phyloP scores from a whole-genome alignment of 64 coral and sea anemone genomes.

The Anthopleura sola region DNA sequence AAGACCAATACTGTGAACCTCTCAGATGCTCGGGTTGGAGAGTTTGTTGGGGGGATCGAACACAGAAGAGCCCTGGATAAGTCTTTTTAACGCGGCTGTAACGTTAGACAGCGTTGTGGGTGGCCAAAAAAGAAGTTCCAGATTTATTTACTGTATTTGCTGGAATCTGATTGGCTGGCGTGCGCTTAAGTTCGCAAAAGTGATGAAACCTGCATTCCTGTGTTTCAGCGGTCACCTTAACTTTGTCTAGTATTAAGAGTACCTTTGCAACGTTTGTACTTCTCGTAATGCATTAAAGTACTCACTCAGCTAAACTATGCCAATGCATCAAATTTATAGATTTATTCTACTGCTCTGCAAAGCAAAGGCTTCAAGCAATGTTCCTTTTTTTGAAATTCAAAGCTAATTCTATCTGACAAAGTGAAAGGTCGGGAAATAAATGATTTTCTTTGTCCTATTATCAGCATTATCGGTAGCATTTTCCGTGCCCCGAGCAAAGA shows the following conservation, averaged over 20 bases:
- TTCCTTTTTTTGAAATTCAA: too few relatives aligned
- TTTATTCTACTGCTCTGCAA: too few relatives aligned
- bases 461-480: too few relatives aligned
- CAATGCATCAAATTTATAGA: too few relatives aligned
- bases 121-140: neutral
- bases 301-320: neutral
- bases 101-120: neutral
- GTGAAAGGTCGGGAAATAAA: neutral
- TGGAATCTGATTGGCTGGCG: neutral
- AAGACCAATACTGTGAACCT: conserved; percentile 6
- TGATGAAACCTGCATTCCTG: neutral
- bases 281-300: neutral
- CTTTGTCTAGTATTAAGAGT: neutral
- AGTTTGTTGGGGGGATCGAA: neutral
- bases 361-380: too few relatives aligned
- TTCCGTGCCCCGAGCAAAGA: neutral
- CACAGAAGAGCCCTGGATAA: neutral
- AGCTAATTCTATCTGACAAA: too few relatives aligned
- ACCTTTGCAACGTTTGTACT: neutral
- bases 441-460: neutral
- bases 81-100: neutral
- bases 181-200: neutral
- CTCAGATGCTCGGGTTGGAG: neutral
- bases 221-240: neutral
- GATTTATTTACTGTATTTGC: neutral